Base-by-base conservation (phyloP, 2,888 invertebrate species). In the Coleophora deauratella region DNA sequence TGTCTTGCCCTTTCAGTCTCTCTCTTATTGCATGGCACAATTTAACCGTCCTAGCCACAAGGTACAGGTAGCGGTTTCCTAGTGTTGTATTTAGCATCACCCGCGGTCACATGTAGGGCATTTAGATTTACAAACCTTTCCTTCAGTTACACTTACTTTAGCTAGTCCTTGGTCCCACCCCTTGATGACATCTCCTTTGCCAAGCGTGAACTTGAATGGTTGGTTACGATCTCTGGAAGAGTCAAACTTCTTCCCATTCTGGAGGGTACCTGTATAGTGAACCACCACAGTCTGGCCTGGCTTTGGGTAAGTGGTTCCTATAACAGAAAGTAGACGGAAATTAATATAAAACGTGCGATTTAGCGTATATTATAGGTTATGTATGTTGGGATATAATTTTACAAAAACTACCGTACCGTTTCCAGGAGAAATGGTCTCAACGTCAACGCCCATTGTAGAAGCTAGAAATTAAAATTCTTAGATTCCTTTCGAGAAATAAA, bases 111-210 rank as follows among this genome's bases (percentile, higher is more conserved):
- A n/a, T n/a, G n/a, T n/a, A n/a, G n/a, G n/a, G n/a, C n/a, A n/a
- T n/a, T n/a, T n/a, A n/a, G n/a, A n/a, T n/a, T n/a, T n/a, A n/a
- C n/a, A n/a, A n/a, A n/a, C n/a, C n/a, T n/a, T n/a, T n/a, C n/a
- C n/a, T n/a, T n/a, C n/a, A 21, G 2, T 31, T 31, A 34, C 32
- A 38, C 50, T 71, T 75, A 93, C 93, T 87, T 93, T 93, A 46
- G 95, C 93, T 47, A 98, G 92, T 48, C 98, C 98, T 76, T 97
- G 93, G 72, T 99, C 98, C 98, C 98, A 98, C 21, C 97, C 98
- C 76, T 93, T 94, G 64, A 99, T 99, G n/a, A 99, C 98, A 78
- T 99, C 97, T 27, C 98, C 97, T 70, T 91, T 91, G 37, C 99
- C 99, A 58, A 99, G 91, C 52, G 90, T 93, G 80, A 99, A 99